Base-by-base conservation (phyloP, 2,797 vertebrate genomes). In the Hypotaenidia philippensis region DNA sequence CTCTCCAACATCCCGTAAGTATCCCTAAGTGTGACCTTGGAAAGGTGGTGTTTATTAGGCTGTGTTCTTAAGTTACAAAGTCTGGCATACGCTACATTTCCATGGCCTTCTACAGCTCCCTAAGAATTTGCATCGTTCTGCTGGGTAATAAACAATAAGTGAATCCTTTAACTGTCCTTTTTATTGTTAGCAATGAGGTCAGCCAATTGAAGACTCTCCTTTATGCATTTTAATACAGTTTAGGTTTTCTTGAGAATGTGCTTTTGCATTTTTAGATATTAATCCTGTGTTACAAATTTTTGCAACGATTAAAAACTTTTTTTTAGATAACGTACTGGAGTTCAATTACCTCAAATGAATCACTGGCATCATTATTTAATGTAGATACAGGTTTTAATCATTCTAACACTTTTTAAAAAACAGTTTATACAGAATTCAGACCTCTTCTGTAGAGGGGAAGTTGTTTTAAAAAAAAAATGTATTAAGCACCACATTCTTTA, bases 1-100 rank as follows among this genome's bases (percentile, higher is more conserved):
- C 98, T 99, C 38, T 99, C 99, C 93, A 99, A 99, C 97, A 99
- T 99, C 90, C 99, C 98, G 99, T 99, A 97, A 98, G 98, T 98
- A 97, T 64, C 60, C 69, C 49, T 52, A 29, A 52, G 26, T 44
- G 38, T 76, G 13, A 32, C 90, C 7, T 36, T 76, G 50, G 9
- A 87, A 57, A 57, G 21, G 21, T 26, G 3, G 19, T 22, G 3
- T 2, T 13, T 70, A 38, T 70, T 55, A 61, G 14, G 2, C n/a
- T 29, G 14, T 45, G 17, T 55, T 75, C 50, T 78, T 6, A 69
- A 63, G n/a, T 68, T 85, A 11, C 21, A 25, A 87, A 68, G 12
- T 52, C 36, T 79, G 41, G 31, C 5, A 3, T n/a, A 53, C 60
- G 5, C 20, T 69, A 49, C 5, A 38, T 85, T 84, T 81, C 20